Base-by-base conservation (phyloP, 1,140 invertebrate genomes). In the Zaprionus ornatus region DNA sequence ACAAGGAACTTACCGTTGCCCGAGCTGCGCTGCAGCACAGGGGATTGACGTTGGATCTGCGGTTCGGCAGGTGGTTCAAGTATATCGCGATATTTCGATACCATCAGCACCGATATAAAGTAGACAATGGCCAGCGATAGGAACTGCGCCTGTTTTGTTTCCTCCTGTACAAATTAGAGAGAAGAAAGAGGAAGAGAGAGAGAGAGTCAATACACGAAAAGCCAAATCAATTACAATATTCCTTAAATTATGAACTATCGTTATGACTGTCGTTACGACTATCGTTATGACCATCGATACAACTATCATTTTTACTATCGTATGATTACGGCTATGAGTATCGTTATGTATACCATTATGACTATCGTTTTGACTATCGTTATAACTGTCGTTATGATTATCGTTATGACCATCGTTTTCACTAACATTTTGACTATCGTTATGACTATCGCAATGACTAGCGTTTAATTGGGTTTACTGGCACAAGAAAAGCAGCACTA, bases 101-200 rank as follows among this genome's bases (percentile, higher is more conserved):
- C 99, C 99, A 99, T 99, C 90, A 99, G 94, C 74, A 99, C 99
- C 67, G 98, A 99, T 81, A 99, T 98, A 94, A 99, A 99, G 94
- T 99, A 99, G 63, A 99, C 98, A 93, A 99, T 99, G 73, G 99
- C 98, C 82, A 99, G 94, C 48, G 99, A 99, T 76, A 99, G 94
- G 95, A 99, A 99, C 94, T 99, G 99, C 6, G 99, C 98, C 94
- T 99, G 99, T 93, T 99, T 99, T 55, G 98, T 99, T 94, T 99
- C 99, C 95, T 99, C 99, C 98, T 99, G 93, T 94, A 7, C n/a
- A 17, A 3, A 3, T 27, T n/a, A n/a, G 27, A 52, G 2, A n/a
- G 37, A 45, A 54, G 23, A 54, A 4, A 17, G 29, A 59, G 21
- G 32, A 21, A 23, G 9, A 32, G 29, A 19, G 15, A 25, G 29